phyloP scores from a whole-genome alignment of 2,113 vertebrate species.

The Burhinus oedicnemus region DNA sequence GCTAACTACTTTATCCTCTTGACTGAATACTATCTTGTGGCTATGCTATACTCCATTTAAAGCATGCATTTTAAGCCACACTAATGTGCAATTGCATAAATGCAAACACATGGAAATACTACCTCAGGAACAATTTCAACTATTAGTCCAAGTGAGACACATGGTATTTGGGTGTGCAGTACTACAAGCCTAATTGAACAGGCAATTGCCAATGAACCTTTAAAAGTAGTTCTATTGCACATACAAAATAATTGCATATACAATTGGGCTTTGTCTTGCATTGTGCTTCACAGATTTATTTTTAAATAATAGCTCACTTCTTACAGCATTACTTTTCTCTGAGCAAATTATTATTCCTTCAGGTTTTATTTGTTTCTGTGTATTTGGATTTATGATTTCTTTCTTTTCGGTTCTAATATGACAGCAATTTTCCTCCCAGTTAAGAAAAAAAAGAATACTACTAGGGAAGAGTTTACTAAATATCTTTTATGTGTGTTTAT shows the following conservation, averaged over 20 bases:
- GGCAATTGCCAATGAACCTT: conserved; percentile 4
- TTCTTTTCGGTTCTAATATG: background rate
- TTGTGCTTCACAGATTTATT: background rate
- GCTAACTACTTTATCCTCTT: background rate
- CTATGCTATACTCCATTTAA: background rate
- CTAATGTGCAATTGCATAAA: conserved; percentile 3
- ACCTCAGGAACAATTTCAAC: conserved; percentile 1
- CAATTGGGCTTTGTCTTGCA: background rate
- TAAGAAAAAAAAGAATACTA: background rate
- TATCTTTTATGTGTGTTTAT: background rate
- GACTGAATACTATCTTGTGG: background rate
- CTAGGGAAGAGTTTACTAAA: background rate
- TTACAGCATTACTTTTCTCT: background rate
- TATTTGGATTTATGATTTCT: background rate
- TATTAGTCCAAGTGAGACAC: background rate
- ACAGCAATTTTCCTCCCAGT: background rate
- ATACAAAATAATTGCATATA: background rate
- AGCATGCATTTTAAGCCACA: background rate
- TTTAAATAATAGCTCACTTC: conserved; percentile 9
- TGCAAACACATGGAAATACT: conserved; percentile 11
- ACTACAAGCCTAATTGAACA: conserved; percentile 31
- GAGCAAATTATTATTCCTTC: background rate
- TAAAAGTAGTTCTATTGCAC: background rate
- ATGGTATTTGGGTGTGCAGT: background rate
- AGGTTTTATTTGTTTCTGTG: background rate